Base-by-base conservation (phyloP, 1,140 invertebrate species). In the Brachionus manjavacas region DNA sequence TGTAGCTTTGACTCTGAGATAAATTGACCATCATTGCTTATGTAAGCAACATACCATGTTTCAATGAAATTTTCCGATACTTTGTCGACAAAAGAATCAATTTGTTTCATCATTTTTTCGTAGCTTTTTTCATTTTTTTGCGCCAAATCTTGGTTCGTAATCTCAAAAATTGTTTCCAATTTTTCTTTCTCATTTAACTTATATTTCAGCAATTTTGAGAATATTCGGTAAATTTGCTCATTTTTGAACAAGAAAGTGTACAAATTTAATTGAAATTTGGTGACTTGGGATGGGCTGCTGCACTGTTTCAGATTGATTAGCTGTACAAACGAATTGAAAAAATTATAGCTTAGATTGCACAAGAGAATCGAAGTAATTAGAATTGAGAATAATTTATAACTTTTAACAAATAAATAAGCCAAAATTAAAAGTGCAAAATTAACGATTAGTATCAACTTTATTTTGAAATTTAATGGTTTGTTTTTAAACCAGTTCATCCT, bases 21-120 rank as follows among this genome's bases (percentile, higher is more conserved):
- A 81, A 81, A 81, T 25, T 81, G 49, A 23, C 60, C 31, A 39
- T 81, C 25, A 60, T 60, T 64, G 52, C 79, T 81, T 20, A 81
- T 43, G 20, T 81, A 35, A 1, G 28, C 8, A 16, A 64, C 23
- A 68, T 81, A 81, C 79, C 79, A 81, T 39, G 64, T 39, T 35
- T 81, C 52, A 14, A 81, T 64, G 23, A 60, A 81, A 46, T 64
- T 28, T 41, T 43, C 20, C 0, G 79, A 64, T 41, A 81, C n/a
- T n/a, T 64, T 81, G 2, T 64, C 39, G 0, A 81, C 20, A 35
- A 81, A 81, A 9, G 23, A 28, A 20, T 68, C 31, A 9, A 76
- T 49, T 76, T 49, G 25, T 49, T 46, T 28, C 2, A 46, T 46
- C 25, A 76, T 4, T 4, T 25, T 76, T 49, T 76, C n/a, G 49